Conservation (phyloP, 2,113 vertebrate genomes). For the Jaculus jaculus region DNA sequence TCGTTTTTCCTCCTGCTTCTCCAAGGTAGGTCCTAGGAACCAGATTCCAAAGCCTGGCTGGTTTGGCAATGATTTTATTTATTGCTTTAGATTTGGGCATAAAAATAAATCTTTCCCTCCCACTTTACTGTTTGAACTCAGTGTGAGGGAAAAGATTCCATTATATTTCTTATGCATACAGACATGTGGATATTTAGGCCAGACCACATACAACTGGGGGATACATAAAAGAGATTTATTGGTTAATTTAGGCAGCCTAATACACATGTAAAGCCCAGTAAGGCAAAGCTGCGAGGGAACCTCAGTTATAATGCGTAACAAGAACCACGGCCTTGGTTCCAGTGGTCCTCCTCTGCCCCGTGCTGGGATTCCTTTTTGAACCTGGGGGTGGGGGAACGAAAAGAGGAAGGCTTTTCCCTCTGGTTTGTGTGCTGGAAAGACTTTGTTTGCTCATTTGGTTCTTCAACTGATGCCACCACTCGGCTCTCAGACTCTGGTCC, state of each 20-base stretch:
- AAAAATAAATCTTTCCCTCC: slow-evolving; percentile 62
- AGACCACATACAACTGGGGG: slow-evolving; percentile 69
- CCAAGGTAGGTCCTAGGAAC: slow-evolving; percentile 52
- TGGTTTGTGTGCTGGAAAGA: neutral
- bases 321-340: slow-evolving; percentile 38
- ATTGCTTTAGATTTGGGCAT: slow-evolving; percentile 60
- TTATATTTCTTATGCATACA: slow-evolving; percentile 27
- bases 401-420: neutral
- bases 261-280: slow-evolving; percentile 63
- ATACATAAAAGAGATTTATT: slow-evolving; percentile 81
- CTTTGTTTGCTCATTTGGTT: neutral
- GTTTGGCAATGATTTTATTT: slow-evolving; percentile 63
- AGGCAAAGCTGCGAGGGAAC: slow-evolving; percentile 48
- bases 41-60: neutral
- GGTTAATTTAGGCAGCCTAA: slow-evolving; percentile 75
- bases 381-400: neutral
- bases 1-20: slow-evolving; percentile 27
- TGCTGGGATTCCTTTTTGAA: slow-evolving; percentile 24
- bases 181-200: slow-evolving; percentile 59
- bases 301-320: slow-evolving; percentile 27
- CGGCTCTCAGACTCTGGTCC: neutral
- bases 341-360: neutral
- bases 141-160: slow-evolving; percentile 48
- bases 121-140: slow-evolving; percentile 67
- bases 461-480: neutral